These are phyloP conservation scores for Gymnocypris eckloni DNA, from an alignment of 2,797 vertebrate species.

Conservation along the genomic window DNA sequence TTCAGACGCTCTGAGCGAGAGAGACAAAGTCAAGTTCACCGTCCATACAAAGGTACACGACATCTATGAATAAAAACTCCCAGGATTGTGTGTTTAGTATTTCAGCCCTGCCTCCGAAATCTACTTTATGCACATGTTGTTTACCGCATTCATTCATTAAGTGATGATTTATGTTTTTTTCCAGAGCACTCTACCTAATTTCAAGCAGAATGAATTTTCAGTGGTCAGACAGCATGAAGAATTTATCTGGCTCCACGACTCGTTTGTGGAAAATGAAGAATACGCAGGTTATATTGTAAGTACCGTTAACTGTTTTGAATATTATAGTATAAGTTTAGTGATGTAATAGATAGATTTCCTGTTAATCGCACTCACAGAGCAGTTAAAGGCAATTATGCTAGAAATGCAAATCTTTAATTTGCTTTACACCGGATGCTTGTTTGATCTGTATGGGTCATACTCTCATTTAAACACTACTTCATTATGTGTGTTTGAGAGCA, in stretches of 20 bases:
- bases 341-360: background rate
- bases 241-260: slow-evolving; percentile 99
- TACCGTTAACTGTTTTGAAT: slow-evolving; percentile 50
- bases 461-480: background rate
- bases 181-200: slow-evolving; percentile 96
- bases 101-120: background rate
- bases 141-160: background rate
- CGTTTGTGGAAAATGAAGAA: slow-evolving; percentile 97
- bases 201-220: slow-evolving; percentile 98
- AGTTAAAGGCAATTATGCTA: background rate
- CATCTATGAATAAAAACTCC: background rate
- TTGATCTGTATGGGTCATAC: background rate
- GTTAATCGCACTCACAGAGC: background rate
- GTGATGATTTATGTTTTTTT: slow-evolving; percentile 50
- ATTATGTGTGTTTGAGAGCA: slow-evolving; percentile 14
- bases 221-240: slow-evolving; percentile 98
- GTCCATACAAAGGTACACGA: slow-evolving; percentile 94
- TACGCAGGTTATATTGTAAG: slow-evolving; percentile 98
- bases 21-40: slow-evolving; percentile 99
- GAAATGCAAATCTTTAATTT: background rate
- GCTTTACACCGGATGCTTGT: background rate
- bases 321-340: background rate
- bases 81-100: background rate
- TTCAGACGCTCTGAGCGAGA: slow-evolving; percentile 96
- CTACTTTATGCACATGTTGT: background rate